Evolutionary conservation across 2,888 invertebrate species (phyloP), one percentile per base, ranked within the genome.

Genomic region (Caenorhabditis zanzibari): DNA sequence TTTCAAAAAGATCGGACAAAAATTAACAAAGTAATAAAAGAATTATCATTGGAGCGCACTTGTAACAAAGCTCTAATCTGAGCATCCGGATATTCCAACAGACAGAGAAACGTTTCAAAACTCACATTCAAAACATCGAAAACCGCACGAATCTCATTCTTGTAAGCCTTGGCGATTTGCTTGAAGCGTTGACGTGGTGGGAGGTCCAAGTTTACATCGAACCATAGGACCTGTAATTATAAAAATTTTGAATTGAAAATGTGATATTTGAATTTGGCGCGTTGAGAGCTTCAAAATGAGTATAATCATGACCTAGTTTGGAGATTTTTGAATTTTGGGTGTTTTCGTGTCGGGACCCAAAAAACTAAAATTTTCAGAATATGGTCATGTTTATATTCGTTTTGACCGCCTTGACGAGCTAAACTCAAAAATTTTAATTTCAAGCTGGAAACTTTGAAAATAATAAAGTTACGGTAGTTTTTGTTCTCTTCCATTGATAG

Each of bases 171-270:
- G 10, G 82, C 88, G 12, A 88, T 86, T 38, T 90, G 84, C 22
- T 85, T 58, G 75, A 85, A 90, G 10, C 90, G 76, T 52, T 85
- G 81, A 47, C 85, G 82, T 3, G 89, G 86, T 7, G 90, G 89
- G 10, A 83, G 76, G 54, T 89, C 90, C 24, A 90, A 68, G 75
- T 90, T 86, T 32, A 90, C 87, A 58, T 85, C 84, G 64, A 90
- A 86, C 88, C 89, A 90, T 0, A 85, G 76, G 0, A 89, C 86
- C 84, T 86, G 69, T 10, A 63, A 68, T n/a, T 10, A 7, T 7
- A n/a, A n/a, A 14, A 9, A 9, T 22, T 44, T 44, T 44, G 14
- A 16, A 44, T 44, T 44, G 5, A 9, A 44, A 44, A 2, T 44
- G 14, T 1, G 16, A 44, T 44, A n/a, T n/a, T n/a, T n/a, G n/a